These are phyloP conservation scores for Choreutis nemorana DNA, from an alignment of 2,888 invertebrate species.

Conservation along the genomic window DNA sequence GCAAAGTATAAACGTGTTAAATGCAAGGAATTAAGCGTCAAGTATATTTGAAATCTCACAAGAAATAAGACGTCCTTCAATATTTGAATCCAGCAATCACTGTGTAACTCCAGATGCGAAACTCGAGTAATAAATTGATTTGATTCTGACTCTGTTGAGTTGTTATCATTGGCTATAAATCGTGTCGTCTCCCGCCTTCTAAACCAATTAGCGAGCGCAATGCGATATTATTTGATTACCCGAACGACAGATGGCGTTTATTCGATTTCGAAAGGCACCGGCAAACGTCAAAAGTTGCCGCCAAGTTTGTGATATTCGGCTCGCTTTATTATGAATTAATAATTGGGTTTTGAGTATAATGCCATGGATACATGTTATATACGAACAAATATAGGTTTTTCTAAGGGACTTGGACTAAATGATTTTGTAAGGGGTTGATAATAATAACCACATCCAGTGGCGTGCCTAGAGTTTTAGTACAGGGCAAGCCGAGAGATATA, in stretches of 20 bases:
- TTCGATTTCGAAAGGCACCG: slow-evolving; percentile 31
- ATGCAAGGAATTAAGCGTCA: no score
- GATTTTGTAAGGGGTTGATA: no score
- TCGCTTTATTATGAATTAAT: no score
- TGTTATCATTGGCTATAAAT: slow-evolving; percentile 21
- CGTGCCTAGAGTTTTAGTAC: no score
- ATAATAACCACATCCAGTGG: no score
- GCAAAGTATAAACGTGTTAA: no score
- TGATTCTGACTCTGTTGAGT: slow-evolving; percentile 6
- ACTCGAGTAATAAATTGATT: slow-evolving; percentile 8
- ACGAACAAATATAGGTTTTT: no score
- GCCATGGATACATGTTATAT: no score
- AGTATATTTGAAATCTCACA: no score
- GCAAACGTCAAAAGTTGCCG: slow-evolving; percentile 25
- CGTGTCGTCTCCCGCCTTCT: slow-evolving; percentile 30
- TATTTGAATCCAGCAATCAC: slow-evolving; percentile 13
- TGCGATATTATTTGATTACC: slow-evolving; percentile 57
- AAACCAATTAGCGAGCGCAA: slow-evolving; percentile 47
- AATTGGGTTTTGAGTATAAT: slow-evolving; percentile 52
- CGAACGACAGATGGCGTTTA: slow-evolving; percentile 45
- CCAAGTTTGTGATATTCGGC: slow-evolving; percentile 44
- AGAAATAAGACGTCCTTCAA: no score
- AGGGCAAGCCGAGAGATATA: no score
- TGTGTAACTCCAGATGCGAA: slow-evolving; percentile 10
- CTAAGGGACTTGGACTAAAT: no score